Base-by-base conservation (phyloP, 2,888 invertebrate species). In the Dicyrtomina minuta region DNA sequence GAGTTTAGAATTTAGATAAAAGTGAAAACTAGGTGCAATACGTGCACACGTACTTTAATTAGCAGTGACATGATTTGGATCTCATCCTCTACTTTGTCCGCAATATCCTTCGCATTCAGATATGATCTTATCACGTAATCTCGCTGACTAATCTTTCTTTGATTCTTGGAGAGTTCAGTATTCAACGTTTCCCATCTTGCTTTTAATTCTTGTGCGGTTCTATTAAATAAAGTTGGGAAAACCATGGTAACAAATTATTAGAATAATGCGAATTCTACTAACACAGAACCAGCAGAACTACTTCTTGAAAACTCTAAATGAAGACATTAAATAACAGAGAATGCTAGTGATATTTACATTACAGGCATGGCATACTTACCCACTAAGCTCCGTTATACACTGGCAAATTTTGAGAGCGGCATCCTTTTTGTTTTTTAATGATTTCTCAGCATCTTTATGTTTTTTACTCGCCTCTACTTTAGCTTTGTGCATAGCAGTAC, bases 31-130 rank as follows among this genome's bases (percentile, higher is more conserved):
- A n/a, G n/a, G n/a, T n/a, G n/a, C n/a, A n/a, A n/a, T n/a, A n/a
- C n/a, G n/a, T n/a, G n/a, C n/a, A n/a, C n/a, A n/a, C n/a, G n/a
- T 60, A 64, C 70, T 24, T 56, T 44, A 27, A 56, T 62, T 3
- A 65, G 22, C 1, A 43, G 8, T n/a, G 58, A 46, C 43, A 61
- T 46, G 4, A 60, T 27, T 2, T n/a, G 24, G 15, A 68, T 71
- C 5, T 71, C 71, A 4, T 55, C 6, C 1, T n/a, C 62, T 12
- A 68, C 41, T 24, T 26, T n/a, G 17, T 46, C 43, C 17, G 58
- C 68, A 10, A 26, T 62, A 1, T 27, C 43, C 46, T 64, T 49
- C 1, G 56, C 51, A 12, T 49, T 46, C 55, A 68, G 22, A 26
- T 39, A 67, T 17, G 61, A 26, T 5, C 53, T 26, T 5, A n/a